phyloP scores from a whole-genome alignment of 2,797 vertebrate species.

The Bufotes viridis region DNA sequence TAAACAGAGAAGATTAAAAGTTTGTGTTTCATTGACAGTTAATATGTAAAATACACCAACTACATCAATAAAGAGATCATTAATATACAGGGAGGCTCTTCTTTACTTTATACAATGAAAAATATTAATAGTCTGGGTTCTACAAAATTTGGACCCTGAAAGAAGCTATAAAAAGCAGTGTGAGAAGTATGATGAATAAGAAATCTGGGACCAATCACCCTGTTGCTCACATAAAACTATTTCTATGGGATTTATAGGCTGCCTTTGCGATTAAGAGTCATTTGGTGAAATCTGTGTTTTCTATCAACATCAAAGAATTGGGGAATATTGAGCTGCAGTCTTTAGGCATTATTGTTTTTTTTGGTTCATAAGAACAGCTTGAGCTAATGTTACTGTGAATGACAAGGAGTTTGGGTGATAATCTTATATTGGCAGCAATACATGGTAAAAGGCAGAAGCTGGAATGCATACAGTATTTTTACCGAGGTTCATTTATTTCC shows the following conservation, averaged over 20 bases:
- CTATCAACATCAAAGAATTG: conserved; percentile 57
- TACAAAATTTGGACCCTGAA: conserved; percentile 15
- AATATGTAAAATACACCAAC: neutral
- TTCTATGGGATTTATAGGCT: conserved; percentile 37
- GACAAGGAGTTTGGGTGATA: conserved; percentile 53
- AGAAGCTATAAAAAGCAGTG: conserved; percentile 37
- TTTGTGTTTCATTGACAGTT: conserved; percentile 1
- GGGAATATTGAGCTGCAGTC: conserved; percentile 35
- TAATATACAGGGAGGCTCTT: neutral
- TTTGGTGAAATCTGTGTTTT: conserved; percentile 54
- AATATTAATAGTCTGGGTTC: conserved; percentile 3
- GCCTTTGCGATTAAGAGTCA: conserved; percentile 47
- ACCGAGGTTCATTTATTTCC: conserved; percentile 42
- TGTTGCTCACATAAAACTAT: conserved; percentile 37
- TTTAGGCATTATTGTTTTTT: conserved; percentile 39
- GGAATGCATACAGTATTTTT: conserved; percentile 28
- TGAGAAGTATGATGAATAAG: conserved; percentile 39
- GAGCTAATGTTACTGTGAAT: conserved; percentile 32
- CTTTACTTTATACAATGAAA: neutral
- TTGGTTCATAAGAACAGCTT: conserved; percentile 31
- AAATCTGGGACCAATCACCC: conserved; percentile 56
- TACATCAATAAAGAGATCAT: neutral
- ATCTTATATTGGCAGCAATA: conserved; percentile 52
- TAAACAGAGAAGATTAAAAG: neutral
- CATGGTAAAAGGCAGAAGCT: conserved; percentile 40